Conservation (phyloP, 2,797 vertebrate species). For the Orientallactaga sibirica region DNA sequence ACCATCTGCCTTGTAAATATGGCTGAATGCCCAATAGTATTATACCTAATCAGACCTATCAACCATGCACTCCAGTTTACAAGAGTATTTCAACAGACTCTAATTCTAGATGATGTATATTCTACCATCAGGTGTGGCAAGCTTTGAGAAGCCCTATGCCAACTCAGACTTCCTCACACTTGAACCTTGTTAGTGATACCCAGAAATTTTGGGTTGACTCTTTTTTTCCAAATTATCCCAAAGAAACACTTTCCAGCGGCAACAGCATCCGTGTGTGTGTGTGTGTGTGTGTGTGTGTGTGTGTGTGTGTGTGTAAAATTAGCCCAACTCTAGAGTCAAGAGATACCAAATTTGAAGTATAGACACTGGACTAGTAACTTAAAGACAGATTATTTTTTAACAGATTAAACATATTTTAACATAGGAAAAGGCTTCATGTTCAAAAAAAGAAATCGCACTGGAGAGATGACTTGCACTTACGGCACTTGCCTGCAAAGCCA, state of each 20-base stretch:
- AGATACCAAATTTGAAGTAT: not conserved
- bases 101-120: not conserved
- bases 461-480: no score
- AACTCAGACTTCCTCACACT: not conserved
- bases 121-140: not conserved
- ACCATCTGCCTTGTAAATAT: not conserved
- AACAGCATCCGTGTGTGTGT: not conserved
- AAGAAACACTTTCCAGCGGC: not conserved
- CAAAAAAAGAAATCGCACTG: no score
- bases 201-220: not conserved
- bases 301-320: no score
- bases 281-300: no score
- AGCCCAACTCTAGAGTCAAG: no score
- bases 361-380: not conserved
- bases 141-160: not conserved
- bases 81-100: not conserved
- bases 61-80: not conserved
- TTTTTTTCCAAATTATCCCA: not conserved
- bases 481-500: no score
- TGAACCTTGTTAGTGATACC: not conserved
- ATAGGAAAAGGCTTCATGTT: not conserved
- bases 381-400: not conserved
- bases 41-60: not conserved
- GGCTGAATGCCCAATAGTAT: not conserved
- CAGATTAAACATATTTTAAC: no score